phyloP scores from a whole-genome alignment of 1,140 invertebrate species.

The Cotesia typhae region DNA sequence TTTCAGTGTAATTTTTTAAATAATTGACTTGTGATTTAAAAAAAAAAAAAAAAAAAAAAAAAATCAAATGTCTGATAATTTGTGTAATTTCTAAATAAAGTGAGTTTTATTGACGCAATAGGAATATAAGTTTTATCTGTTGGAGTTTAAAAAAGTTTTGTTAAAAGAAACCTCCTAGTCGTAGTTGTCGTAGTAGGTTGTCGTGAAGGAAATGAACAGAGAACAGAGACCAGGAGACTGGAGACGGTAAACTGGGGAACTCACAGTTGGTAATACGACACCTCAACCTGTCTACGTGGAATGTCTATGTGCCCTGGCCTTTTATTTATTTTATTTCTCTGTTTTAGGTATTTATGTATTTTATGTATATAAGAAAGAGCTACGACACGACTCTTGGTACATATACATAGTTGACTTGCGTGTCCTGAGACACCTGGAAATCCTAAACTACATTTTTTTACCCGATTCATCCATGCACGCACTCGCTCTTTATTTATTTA shows the following conservation, averaged over 20 bases:
- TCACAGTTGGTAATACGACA: constrained; percentile 30
- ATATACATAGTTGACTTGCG: constrained; percentile 2
- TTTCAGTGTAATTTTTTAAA: no score
- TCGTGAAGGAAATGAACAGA: constrained; percentile 7
- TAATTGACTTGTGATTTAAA: no score
- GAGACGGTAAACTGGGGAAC: background rate
- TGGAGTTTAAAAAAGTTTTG: background rate
- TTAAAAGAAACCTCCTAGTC: no score
- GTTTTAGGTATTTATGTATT: background rate
- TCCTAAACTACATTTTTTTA: constrained; percentile 25
- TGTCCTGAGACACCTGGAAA: constrained; percentile 29
- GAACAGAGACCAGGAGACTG: constrained; percentile 18
- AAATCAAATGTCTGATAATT: no score
- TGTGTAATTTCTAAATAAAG: no score
- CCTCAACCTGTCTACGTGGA: constrained; percentile 31
- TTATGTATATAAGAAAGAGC: constrained; percentile 4
- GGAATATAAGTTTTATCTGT: constrained; percentile 19
- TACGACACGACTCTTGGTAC: constrained; percentile 6
- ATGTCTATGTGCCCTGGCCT: constrained; percentile 26
- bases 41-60: no score
- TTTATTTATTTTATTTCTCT: constrained; percentile 10
- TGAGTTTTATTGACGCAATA: constrained; percentile 26
- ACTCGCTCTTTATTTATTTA: background rate
- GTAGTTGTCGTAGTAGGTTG: constrained; percentile 1
- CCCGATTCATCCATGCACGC: constrained; percentile 4